Evolutionary conservation across 1,140 invertebrate genomes (phyloP), one percentile per base, ranked within the genome.

Genomic region (Chymomyza costata): DNA sequence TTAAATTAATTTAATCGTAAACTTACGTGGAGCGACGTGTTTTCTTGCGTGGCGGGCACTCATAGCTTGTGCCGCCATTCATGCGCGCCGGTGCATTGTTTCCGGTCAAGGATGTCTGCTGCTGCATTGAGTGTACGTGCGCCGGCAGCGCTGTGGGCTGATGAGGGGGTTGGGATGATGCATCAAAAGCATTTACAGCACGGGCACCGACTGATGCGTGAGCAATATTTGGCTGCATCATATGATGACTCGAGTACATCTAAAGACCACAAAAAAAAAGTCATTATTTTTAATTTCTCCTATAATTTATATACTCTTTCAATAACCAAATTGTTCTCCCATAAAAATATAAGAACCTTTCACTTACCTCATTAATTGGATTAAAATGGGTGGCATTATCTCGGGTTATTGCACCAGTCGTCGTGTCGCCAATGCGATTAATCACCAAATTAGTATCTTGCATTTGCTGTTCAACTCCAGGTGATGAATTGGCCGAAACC

Each of bases 401-500:
- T 0, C 68, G 64, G 17, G 19, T 35, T 53, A 3, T 48, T 6
- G n/a, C 37, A 25, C 28, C 11, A 1, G 38, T 28, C 2, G 50
- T 5, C 5, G 66, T 11, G 10, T 57, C 58, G 0, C 48, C 50
- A 13, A 80, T 64, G n/a, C 70, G 73, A 60, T 66, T 68, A 3
- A 80, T 64, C 17, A 47, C 39, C 17, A 71, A 52, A 59, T 87
- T 73, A 86, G 90, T 74, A 86, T 90, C 85, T 45, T 90, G 88
- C 32, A 89, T 88, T 35, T 88, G 88, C 56, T 93, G 92, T 28
- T 91, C 90, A 17, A 90, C 86, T 3, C 89, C 91, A 1, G 92
- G 92, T 25, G 91, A 92, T 0, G 92, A 92, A n/a, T 92, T 93
- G 0, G 92, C 92, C 1, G 92, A 93, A 1, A 93, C 90, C 0